Evolutionary conservation across 2,888 invertebrate genomes (phyloP), one percentile per base, ranked within the genome.

Genomic region (Taenaris catops): DNA sequence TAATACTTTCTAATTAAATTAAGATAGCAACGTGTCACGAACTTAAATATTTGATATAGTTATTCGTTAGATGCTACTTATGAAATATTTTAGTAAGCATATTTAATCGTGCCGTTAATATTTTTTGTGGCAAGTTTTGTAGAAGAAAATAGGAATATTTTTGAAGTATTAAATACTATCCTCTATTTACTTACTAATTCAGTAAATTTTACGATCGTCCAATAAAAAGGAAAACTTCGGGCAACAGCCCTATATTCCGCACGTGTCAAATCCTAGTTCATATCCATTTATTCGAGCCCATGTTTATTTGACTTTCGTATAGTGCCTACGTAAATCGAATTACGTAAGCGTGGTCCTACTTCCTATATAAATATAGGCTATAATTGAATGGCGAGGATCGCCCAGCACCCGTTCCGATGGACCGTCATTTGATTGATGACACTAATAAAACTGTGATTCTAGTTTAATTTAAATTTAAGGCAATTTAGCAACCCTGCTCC

Each of bases 391-490:
- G 36, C 44, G 24, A 33, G 41, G 46, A 60, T 52, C 52, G 49
- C 45, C 38, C 51, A 49, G 55, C 55, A 58, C 57, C 63, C 58
- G 67, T 66, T 66, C 49, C 56, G 51, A 58, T 71, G 65, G 72
- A 65, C 62, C 75, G 69, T 66, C 66, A 64, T 81, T 83, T 84
- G 84, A 86, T 86, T 86, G 84, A 86, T 86, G 81, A 76, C 61
- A 60, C 76, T 84, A 86, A 86, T 84, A 86, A 83, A 81, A 81
- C 72, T 74, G 79, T 72, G 81, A 83, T 81, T 83, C 78, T 72
- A 74, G 80, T 83, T 84, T 84, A 84, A 86, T 86, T 86, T 86
- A 75, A 84, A 84, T 84, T 84, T 81, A 83, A 84, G 73, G 72
- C 78, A 83, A 83, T 83, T 81, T 80, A 70, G 65, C 67, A 61